Evolutionary conservation across 1,140 invertebrate species (phyloP).

Genomic region (Drosophila prosaltans): DNA sequence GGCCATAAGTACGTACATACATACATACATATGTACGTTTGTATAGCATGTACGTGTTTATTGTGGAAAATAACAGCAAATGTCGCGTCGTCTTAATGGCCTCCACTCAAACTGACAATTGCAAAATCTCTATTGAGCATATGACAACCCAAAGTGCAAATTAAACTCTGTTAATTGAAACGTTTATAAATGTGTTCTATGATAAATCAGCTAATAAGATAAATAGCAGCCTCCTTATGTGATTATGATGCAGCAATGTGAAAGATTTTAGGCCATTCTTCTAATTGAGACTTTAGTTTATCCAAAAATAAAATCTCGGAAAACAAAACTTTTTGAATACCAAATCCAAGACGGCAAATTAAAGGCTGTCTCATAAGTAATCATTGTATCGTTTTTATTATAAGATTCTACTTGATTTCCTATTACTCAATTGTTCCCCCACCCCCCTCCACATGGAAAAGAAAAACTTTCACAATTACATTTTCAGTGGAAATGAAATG

Average conservation of each 20-base stretch:
- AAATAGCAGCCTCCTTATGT: not conserved
- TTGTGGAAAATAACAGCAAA: slow-evolving; percentile 9
- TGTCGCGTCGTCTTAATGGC: slow-evolving; percentile 42
- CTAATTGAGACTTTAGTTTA: no score
- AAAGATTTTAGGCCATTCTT: no score
- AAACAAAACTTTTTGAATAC: no score
- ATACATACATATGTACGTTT: slow-evolving; percentile 8
- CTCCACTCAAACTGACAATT: slow-evolving; percentile 25
- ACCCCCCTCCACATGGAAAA: not conserved
- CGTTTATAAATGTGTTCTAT: not conserved
- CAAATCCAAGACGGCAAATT: no score
- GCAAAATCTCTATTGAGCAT: slow-evolving; percentile 22
- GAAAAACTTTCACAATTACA: slow-evolving; percentile 3
- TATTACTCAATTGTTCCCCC: not conserved
- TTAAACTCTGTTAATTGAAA: slow-evolving; percentile 19
- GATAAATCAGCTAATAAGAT: not conserved
- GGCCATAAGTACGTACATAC: slow-evolving; percentile 20
- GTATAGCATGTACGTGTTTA: not conserved
- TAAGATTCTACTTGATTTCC: not conserved
- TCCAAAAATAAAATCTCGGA: no score
- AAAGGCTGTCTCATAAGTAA: no score
- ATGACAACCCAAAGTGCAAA: slow-evolving; percentile 50
- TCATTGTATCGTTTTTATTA: no score
- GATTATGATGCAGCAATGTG: no score
- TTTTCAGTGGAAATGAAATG: not conserved